Percentiles rank a stretch among this genome's conserved stretches.
These are phyloP conservation scores for Nephrotoma appendiculata DNA, from an alignment of 2,888 invertebrate species.

Conservation along the genomic window DNA sequence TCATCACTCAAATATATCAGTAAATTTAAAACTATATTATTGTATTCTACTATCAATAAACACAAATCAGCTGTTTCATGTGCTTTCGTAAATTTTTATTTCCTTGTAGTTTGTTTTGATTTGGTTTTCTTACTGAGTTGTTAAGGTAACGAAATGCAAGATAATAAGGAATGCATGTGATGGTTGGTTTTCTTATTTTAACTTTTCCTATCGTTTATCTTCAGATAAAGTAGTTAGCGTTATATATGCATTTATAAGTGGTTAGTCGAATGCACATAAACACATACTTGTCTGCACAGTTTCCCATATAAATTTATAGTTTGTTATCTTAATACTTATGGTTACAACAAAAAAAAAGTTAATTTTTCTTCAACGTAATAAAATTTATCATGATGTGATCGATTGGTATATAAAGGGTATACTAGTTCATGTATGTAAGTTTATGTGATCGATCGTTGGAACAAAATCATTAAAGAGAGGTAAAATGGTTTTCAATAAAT, in stretches of 20 bases:
- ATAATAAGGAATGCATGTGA: background rate
- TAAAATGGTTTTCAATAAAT: too few relatives aligned
- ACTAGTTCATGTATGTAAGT: background rate
- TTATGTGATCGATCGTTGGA: background rate
- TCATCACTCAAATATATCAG: too few relatives aligned
- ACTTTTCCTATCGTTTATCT: background rate
- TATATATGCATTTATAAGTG: background rate
- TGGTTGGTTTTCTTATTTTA: background rate
- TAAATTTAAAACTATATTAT: too few relatives aligned
- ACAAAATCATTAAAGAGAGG: background rate
- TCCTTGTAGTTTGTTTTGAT: background rate
- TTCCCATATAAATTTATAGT: background rate
- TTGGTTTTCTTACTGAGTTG: background rate
- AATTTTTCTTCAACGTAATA: background rate
- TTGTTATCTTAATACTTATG: background rate
- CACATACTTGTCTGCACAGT: background rate
- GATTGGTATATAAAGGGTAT: background rate
- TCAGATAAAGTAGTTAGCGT: background rate
- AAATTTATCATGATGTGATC: background rate
- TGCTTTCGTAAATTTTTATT: background rate
- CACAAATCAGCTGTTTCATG: background rate
- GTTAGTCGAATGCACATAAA: background rate
- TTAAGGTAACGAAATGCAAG: background rate
- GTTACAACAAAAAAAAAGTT: background rate
- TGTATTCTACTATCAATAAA: background rate